Evolutionary conservation across 2,888 invertebrate genomes (phyloP).

Genomic region (Lasioglossum lativentre): DNA sequence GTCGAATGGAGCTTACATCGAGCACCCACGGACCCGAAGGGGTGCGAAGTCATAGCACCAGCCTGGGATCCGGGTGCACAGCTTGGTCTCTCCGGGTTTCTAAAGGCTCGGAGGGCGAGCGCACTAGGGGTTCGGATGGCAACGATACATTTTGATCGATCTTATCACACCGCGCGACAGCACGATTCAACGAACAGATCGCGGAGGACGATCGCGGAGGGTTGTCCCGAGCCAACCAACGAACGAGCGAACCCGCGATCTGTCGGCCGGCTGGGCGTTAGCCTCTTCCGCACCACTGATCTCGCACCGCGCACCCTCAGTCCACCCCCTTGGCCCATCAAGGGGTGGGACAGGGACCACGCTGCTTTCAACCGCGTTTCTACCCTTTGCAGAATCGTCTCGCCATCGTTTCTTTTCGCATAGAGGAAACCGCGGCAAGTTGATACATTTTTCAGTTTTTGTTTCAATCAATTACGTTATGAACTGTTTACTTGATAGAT

Average conservation of each 20-base stretch:
- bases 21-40: background rate
- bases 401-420: background rate
- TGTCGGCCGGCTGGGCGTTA: conserved; percentile 77
- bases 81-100: background rate
- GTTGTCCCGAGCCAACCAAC: conserved; percentile 52
- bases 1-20: conserved; percentile 4
- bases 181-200: conserved; percentile 25
- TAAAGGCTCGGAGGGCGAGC: background rate
- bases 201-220: conserved; percentile 1
- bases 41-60: conserved; percentile 17
- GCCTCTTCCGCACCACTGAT: conserved; percentile 72
- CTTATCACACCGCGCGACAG: conserved; percentile 5
- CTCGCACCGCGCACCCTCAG: conserved; percentile 70
- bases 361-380: background rate
- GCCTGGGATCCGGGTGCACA: background rate
- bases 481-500: background rate
- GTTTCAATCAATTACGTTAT: background rate
- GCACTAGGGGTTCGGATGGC: background rate
- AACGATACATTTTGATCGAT: conserved; percentile 37
- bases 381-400: background rate
- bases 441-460: background rate
- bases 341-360: background rate
- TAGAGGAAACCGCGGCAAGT: background rate
- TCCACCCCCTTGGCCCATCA: conserved; percentile 34
- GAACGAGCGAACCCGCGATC: conserved; percentile 57